Conservation (phyloP, 2,113 vertebrate species). For the Barbus barbus region DNA sequence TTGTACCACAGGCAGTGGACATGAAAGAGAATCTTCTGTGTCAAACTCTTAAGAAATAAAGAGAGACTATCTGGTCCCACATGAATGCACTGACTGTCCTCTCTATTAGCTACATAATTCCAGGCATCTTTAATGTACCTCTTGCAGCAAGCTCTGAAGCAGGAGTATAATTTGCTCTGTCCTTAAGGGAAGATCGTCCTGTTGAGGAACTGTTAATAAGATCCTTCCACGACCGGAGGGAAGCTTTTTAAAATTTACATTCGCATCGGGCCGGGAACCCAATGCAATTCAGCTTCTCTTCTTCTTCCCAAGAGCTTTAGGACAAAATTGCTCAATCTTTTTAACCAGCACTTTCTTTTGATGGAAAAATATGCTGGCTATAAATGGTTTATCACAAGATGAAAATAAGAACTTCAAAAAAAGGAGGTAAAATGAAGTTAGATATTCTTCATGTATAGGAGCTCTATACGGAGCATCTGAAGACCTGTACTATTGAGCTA, state of each 20-base stretch:
- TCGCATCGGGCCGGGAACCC: background rate
- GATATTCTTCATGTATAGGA: background rate
- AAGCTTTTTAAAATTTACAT: background rate
- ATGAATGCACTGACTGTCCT: constrained; percentile 3
- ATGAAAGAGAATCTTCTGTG: constrained; percentile 25
- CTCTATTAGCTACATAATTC: constrained; percentile 22
- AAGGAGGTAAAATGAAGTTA: background rate
- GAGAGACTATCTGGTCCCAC: background rate
- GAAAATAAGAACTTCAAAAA: background rate
- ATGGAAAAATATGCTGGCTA: background rate
- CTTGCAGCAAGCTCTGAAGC: constrained; percentile 1
- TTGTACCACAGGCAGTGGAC: constrained; percentile 6
- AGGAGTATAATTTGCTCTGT: constrained; percentile 22
- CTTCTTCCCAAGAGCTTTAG: background rate
- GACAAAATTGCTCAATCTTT: background rate
- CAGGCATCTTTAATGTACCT: constrained; percentile 4
- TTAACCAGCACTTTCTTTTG: background rate
- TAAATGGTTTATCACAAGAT: background rate
- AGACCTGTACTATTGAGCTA: background rate
- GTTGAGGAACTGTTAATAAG: constrained; percentile 26
- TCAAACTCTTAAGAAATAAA: constrained; percentile 3
- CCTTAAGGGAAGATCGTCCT: constrained; percentile 16
- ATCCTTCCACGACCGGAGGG: background rate
- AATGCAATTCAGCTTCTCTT: background rate
- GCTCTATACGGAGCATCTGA: background rate